phyloP scores from a whole-genome alignment of 2,797 vertebrate genomes.

The Myotis daubentonii region DNA sequence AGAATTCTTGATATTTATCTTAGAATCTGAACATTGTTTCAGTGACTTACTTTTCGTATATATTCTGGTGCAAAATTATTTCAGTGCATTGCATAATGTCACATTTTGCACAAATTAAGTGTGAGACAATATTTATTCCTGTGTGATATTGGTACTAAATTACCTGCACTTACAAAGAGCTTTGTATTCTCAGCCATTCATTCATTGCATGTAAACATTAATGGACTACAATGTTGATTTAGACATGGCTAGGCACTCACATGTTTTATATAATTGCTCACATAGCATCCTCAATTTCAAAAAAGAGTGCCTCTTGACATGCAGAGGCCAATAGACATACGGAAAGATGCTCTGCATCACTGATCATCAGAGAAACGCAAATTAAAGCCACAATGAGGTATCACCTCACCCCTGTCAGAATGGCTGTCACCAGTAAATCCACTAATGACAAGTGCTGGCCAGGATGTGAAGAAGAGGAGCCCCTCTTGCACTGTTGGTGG shows the following conservation, averaged over 20 bases:
- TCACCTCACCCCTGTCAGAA: neutral
- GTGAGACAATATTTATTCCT: slow-evolving; percentile 10
- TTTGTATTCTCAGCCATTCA: neutral
- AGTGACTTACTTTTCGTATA: slow-evolving; percentile 18
- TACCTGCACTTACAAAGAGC: neutral
- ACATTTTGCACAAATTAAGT: neutral
- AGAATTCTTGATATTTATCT: slow-evolving; percentile 20
- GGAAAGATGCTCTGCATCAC: neutral
- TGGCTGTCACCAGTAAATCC: neutral
- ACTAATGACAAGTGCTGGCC: neutral
- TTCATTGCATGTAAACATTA: neutral
- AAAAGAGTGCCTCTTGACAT: slow-evolving; percentile 2
- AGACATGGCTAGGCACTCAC: neutral
- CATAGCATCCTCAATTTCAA: slow-evolving; percentile 35
- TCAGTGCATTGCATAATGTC: neutral
- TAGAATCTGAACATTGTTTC: slow-evolving; percentile 1
- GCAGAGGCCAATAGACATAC: neutral
- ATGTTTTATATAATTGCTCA: slow-evolving; percentile 15
- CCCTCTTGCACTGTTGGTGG: neutral
- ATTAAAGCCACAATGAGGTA: too few species aligned
- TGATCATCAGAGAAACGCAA: too few species aligned
- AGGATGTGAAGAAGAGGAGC: neutral
- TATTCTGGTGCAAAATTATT: neutral
- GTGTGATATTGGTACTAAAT: neutral
- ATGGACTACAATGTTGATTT: neutral